phyloP scores from a whole-genome alignment of 35 echinoderm and acorn worm genomes.

The Patiria miniata region DNA sequence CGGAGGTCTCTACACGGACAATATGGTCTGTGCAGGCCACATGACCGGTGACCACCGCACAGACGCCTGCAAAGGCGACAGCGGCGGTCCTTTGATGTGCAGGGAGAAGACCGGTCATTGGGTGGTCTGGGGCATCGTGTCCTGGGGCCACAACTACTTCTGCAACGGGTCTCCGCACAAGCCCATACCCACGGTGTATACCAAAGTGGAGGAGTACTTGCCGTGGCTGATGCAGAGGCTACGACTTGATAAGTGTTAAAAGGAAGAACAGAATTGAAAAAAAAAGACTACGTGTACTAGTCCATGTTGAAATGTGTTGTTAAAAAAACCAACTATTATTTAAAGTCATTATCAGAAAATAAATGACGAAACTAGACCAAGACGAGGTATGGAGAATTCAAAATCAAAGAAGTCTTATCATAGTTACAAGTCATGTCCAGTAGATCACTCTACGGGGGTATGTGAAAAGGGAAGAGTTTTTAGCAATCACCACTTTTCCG shows the following conservation, averaged over 20 bases:
- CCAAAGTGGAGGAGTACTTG: slow-evolving; percentile 72
- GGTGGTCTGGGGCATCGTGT: slow-evolving; percentile 83
- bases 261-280: too few species aligned
- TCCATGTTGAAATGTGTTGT: too few species aligned
- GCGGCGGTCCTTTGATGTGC: slow-evolving; percentile 79
- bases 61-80: slow-evolving; percentile 90
- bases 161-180: slow-evolving; percentile 47
- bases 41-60: slow-evolving; percentile 28
- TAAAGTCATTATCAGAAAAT: too few species aligned
- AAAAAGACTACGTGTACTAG: too few species aligned
- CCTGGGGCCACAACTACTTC: slow-evolving; percentile 81
- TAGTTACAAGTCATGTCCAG: too few species aligned
- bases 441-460: too few species aligned
- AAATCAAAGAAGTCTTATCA: too few species aligned
- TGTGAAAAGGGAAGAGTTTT: too few species aligned
- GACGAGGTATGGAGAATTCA: too few species aligned
- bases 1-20: slow-evolving; percentile 51
- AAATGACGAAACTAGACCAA: too few species aligned
- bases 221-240: slow-evolving; percentile 72
- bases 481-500: too few species aligned
- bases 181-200: slow-evolving; percentile 70
- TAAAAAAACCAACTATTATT: too few species aligned
- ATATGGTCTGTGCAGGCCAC: slow-evolving; percentile 80
- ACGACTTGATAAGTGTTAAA: not conserved
- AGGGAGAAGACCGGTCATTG: slow-evolving; percentile 40